Conservation (phyloP, 2,113 vertebrate genomes). For the Apteryx owenii region DNA sequence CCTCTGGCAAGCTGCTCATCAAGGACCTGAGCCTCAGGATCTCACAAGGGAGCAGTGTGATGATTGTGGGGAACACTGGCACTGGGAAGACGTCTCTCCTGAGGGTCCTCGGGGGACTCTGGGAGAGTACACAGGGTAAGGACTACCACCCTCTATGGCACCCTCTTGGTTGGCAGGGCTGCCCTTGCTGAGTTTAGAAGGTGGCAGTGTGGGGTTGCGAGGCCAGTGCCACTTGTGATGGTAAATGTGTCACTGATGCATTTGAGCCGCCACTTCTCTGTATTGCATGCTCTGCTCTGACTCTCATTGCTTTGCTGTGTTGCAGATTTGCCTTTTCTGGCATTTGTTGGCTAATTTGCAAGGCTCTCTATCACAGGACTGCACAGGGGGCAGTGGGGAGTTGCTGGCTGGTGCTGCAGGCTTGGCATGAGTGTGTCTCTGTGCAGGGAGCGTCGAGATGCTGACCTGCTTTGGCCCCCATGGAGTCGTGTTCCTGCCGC, state of each 20-base stretch:
- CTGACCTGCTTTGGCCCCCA: slow-evolving; percentile 90
- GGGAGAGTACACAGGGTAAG: slow-evolving; percentile 87
- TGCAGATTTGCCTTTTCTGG: background rate
- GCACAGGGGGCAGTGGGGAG: background rate
- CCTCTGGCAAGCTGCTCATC: slow-evolving; percentile 86
- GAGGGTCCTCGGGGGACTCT: slow-evolving; percentile 89
- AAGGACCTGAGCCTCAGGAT: slow-evolving; percentile 89
- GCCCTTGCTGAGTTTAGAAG: background rate
- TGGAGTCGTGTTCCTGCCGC: slow-evolving; percentile 93
- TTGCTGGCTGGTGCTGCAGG: background rate
- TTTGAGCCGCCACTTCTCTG: background rate
- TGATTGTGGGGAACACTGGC: slow-evolving; percentile 95
- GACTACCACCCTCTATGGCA: background rate
- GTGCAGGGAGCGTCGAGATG: slow-evolving; percentile 87
- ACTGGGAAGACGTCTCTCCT: slow-evolving; percentile 95
- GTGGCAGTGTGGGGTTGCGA: background rate
- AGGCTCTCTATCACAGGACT: background rate
- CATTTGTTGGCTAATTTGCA: background rate
- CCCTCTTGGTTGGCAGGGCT: background rate
- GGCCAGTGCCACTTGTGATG: background rate
- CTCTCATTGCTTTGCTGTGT: background rate
- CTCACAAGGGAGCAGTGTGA: slow-evolving; percentile 84
- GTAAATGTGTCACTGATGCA: background rate
- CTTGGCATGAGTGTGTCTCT: background rate
- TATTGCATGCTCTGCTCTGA: background rate